phyloP scores from a whole-genome alignment of 2,113 vertebrate genomes.

The Misgurnus anguillicaudatus region DNA sequence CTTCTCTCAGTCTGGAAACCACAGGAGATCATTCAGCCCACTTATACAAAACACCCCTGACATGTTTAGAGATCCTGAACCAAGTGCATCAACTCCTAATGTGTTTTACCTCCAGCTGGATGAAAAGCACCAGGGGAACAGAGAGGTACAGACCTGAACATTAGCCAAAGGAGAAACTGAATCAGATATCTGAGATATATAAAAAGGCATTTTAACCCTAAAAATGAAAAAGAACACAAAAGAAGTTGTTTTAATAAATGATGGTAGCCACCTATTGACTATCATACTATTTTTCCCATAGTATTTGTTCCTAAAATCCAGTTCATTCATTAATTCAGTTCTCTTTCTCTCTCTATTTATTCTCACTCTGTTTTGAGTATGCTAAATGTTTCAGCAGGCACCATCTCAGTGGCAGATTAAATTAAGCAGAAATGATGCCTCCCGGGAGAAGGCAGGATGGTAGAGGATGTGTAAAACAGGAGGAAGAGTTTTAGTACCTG shows the following conservation, averaged over 20 bases:
- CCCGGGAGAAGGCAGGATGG: slow-evolving; percentile 22
- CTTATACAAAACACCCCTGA: slow-evolving; percentile 6
- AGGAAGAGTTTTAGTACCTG: slow-evolving; percentile 40
- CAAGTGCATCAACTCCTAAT: not conserved
- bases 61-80: slow-evolving; percentile 22
- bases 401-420: slow-evolving; percentile 31
- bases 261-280: no score
- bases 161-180: not conserved
- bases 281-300: no score
- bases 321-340: not conserved
- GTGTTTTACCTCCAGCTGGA: not conserved
- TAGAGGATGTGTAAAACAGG: slow-evolving; percentile 40
- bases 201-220: not conserved
- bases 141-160: slow-evolving; percentile 6
- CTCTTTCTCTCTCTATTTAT: not conserved
- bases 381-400: slow-evolving; percentile 24
- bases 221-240: no score
- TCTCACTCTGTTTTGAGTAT: not conserved
- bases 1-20: not conserved
- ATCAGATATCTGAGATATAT: not conserved
- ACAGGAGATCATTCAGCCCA: slow-evolving; percentile 3
- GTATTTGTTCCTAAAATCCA: no score
- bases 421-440: slow-evolving; percentile 49
- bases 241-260: no score
- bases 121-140: not conserved